Evolutionary conservation across 2,888 invertebrate genomes (phyloP).

Genomic region (Philaethria dido): DNA sequence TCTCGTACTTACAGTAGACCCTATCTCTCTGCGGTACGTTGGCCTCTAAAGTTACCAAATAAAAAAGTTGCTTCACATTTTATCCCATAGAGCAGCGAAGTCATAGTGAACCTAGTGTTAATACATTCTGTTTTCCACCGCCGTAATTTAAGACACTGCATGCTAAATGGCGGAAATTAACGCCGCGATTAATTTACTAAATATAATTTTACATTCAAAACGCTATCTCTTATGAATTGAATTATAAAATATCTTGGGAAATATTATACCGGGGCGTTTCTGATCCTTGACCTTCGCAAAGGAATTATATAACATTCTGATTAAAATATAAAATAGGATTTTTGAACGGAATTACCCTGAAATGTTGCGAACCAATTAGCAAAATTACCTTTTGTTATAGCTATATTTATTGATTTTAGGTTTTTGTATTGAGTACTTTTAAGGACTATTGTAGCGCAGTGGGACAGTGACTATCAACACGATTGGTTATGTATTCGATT

Average conservation of each 20-base stretch:
- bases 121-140: too few species aligned
- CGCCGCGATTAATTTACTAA: not conserved
- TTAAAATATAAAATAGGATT: slow-evolving; percentile 33
- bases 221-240: slow-evolving; percentile 23
- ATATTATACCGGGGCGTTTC: slow-evolving; percentile 43
- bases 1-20: too few species aligned
- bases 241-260: slow-evolving; percentile 30
- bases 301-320: slow-evolving; percentile 47
- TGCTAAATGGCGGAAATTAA: too few species aligned
- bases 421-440: not conserved
- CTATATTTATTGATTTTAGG: not conserved
- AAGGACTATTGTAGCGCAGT: too few species aligned
- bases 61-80: too few species aligned
- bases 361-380: slow-evolving; percentile 34
- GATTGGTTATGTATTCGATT: too few species aligned
- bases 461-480: too few species aligned
- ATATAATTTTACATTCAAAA: not conserved
- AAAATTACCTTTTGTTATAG: slow-evolving; percentile 30
- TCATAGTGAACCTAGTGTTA: too few species aligned
- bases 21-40: too few species aligned
- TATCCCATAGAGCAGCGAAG: too few species aligned
- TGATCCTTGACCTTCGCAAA: slow-evolving; percentile 51
- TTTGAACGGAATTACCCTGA: slow-evolving; percentile 13
- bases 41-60: too few species aligned
- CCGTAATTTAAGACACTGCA: too few species aligned